These are phyloP conservation scores for Dasypus novemcinctus DNA, from an alignment of 2,113 vertebrate genomes.

Conservation along the genomic window DNA sequence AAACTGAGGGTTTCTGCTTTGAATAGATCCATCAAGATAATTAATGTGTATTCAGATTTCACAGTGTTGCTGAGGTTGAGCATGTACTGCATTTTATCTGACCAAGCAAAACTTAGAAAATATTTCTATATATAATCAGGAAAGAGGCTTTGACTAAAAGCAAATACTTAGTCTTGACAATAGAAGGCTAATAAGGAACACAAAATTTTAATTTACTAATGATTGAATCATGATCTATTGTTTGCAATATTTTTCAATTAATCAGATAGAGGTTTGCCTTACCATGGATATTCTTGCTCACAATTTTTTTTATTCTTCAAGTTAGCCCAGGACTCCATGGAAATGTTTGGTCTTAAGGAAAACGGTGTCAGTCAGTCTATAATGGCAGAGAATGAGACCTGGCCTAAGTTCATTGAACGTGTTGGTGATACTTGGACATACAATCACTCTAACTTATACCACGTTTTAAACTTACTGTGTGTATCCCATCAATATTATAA, in stretches of 20 bases:
- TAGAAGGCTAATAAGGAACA: neutral
- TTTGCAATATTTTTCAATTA: neutral
- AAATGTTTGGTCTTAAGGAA: neutral
- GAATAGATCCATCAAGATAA: slow-evolving; percentile 41
- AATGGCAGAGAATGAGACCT: neutral
- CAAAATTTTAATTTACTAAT: neutral
- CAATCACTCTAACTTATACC: neutral
- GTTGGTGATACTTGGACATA: neutral
- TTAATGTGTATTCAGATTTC: slow-evolving; percentile 48
- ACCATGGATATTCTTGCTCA: neutral
- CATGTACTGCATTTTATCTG: neutral
- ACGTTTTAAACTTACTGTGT: neutral
- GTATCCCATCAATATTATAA: neutral
- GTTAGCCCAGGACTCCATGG: neutral
- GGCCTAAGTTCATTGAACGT: neutral
- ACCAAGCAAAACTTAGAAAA: neutral
- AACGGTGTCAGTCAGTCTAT: neutral
- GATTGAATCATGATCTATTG: neutral
- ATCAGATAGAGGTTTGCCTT: neutral
- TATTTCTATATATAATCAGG: neutral
- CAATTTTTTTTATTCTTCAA: neutral
- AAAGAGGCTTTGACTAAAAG: slow-evolving; percentile 29
- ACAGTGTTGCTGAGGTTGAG: neutral
- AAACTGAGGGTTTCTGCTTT: slow-evolving; percentile 35
- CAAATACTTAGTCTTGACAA: neutral